Evolutionary conservation across 2,888 invertebrate species (phyloP).

Genomic region (Dendrolimus houi): DNA sequence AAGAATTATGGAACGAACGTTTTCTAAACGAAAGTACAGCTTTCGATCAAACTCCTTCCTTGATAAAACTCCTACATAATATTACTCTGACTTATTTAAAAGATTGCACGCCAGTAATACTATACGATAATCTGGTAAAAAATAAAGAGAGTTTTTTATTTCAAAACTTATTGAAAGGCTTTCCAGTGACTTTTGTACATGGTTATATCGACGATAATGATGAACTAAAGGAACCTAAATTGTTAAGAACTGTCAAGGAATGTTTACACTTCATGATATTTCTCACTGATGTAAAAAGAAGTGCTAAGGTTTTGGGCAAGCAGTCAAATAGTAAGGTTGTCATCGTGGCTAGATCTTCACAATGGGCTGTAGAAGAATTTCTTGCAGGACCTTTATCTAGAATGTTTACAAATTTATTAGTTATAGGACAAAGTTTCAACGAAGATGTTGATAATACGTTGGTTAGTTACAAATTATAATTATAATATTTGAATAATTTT

Average conservation of each 20-base stretch:
- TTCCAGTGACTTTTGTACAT: constrained; percentile 77
- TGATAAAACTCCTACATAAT: constrained; percentile 77
- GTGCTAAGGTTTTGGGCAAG: constrained; percentile 76
- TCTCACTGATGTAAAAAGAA: constrained; percentile 78
- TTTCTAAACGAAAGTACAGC: constrained; percentile 53
- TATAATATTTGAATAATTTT: not conserved
- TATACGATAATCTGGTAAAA: constrained; percentile 80
- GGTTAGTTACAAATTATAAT: constrained; percentile 39
- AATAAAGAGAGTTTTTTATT: constrained; percentile 72
- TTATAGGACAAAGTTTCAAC: constrained; percentile 81
- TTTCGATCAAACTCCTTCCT: constrained; percentile 74
- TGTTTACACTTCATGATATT: constrained; percentile 82
- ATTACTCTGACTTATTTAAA: constrained; percentile 76
- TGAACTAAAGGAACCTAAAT: constrained; percentile 53
- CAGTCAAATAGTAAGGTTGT: constrained; percentile 80
- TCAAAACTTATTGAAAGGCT: constrained; percentile 73
- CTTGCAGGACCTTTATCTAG: constrained; percentile 77
- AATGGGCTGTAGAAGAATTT: constrained; percentile 86
- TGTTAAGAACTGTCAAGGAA: constrained; percentile 53
- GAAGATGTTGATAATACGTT: constrained; percentile 52
- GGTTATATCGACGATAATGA: constrained; percentile 75
- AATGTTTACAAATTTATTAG: constrained; percentile 81
- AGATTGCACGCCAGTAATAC: constrained; percentile 80
- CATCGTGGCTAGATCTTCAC: constrained; percentile 81
- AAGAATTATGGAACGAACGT: constrained; percentile 69